Conservation (phyloP, 2,113 vertebrate species). For the Sula dactylatra region DNA sequence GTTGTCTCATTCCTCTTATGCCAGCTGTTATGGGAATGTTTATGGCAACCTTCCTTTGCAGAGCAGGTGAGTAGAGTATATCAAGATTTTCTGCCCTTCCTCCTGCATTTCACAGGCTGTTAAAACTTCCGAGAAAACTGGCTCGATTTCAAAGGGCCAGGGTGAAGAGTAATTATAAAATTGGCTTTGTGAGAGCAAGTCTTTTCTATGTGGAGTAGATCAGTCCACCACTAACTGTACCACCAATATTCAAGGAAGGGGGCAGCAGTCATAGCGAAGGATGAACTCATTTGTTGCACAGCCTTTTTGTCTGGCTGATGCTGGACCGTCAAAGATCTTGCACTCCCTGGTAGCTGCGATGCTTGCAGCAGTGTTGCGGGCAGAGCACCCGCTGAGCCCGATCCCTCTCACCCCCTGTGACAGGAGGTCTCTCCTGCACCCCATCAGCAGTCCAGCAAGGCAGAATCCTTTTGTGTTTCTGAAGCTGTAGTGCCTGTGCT, state of each 20-base stretch:
- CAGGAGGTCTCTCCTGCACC: not conserved
- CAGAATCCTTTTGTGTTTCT: not conserved
- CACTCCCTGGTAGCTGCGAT: not conserved
- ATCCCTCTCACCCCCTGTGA: not conserved
- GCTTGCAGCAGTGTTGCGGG: not conserved
- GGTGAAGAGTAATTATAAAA: not conserved
- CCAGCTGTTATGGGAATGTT: slow-evolving; percentile 78
- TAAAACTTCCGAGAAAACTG: not conserved
- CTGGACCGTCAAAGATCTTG: not conserved
- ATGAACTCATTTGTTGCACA: not conserved
- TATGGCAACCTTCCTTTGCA: slow-evolving; percentile 82
- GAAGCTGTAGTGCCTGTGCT: not conserved
- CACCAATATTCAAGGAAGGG: accelerated
- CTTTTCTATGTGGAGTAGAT: not conserved
- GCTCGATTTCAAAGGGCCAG: not conserved
- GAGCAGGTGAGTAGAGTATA: slow-evolving; percentile 81
- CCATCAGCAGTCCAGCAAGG: not conserved
- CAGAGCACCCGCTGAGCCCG: not conserved
- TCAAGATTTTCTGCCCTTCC: not conserved
- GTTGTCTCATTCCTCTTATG: slow-evolving; percentile 75
- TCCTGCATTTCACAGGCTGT: not conserved
- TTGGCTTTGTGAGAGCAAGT: not conserved
- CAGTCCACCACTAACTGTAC: not conserved
- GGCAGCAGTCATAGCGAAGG: not conserved
- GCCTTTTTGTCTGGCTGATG: not conserved